Percentiles rank a stretch among this genome's conserved stretches.
Evolutionary conservation across 2,113 vertebrate species (phyloP).

Genomic region (Tupaia tana): DNA sequence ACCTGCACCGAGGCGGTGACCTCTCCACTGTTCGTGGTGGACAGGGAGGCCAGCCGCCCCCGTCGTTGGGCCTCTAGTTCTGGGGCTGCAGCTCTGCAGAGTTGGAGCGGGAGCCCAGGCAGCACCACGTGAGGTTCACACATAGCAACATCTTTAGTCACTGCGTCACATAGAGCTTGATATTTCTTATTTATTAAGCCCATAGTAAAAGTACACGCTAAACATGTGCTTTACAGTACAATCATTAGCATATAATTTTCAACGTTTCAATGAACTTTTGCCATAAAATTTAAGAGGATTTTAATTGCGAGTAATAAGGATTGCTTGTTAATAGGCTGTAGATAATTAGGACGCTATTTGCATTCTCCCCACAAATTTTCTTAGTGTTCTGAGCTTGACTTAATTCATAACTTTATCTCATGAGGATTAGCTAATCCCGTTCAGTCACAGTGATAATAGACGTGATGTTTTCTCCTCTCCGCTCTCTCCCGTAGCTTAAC

Average conservation of each 20-base stretch:
- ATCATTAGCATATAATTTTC: slow-evolving; percentile 92
- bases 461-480: slow-evolving; percentile 78
- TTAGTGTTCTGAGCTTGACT: slow-evolving; percentile 87
- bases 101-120: background rate
- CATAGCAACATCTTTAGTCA: slow-evolving; percentile 63
- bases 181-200: slow-evolving; percentile 86
- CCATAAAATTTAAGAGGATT: slow-evolving; percentile 93
- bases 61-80: background rate
- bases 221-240: slow-evolving; percentile 84
- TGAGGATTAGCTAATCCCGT: slow-evolving; percentile 88
- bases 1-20: background rate
- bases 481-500: slow-evolving; percentile 74
- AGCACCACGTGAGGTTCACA: background rate
- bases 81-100: background rate
- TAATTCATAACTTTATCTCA: slow-evolving; percentile 88
- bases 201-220: slow-evolving; percentile 82
- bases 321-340: slow-evolving; percentile 91
- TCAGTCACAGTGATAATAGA: slow-evolving; percentile 86
- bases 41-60: background rate
- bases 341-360: slow-evolving; percentile 95
- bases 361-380: slow-evolving; percentile 91
- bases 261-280: slow-evolving; percentile 90
- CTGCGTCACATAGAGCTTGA: slow-evolving; percentile 65
- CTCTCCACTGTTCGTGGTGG: background rate
- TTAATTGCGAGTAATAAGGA: slow-evolving; percentile 97